Percentiles rank a stretch among this genome's conserved stretches.
These are phyloP conservation scores for Andricus grossulariae DNA, from an alignment of 1,140 invertebrate genomes.

Conservation along the genomic window DNA sequence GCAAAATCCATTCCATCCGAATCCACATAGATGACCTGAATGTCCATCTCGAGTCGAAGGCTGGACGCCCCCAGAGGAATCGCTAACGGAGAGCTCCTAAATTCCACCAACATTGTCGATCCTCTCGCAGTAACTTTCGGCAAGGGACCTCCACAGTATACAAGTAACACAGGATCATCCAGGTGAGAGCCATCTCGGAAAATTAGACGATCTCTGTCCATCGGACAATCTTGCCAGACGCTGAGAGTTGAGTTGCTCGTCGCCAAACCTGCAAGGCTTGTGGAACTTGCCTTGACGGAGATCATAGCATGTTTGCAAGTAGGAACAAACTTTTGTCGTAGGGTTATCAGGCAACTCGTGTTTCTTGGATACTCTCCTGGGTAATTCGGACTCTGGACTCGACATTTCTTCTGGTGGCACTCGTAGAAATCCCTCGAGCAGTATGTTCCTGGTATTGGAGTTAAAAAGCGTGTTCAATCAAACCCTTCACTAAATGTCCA, in stretches of 20 bases:
- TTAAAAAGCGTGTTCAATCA: no score
- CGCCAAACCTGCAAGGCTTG: conserved; percentile 49
- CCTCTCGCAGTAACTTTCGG: conserved; percentile 83
- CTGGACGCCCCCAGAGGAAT: conserved; percentile 83
- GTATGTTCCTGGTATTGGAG: conserved; percentile 89
- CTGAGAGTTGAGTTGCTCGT: conserved; percentile 82
- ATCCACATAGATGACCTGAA: conserved; percentile 91
- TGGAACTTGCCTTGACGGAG: conserved; percentile 76
- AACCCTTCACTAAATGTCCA: no score
- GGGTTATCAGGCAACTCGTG: conserved; percentile 88
- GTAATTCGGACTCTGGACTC: conserved; percentile 92
- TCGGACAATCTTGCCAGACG: conserved; percentile 89
- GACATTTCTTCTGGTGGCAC: conserved; percentile 88
- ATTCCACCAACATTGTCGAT: conserved; percentile 89
- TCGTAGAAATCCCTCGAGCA: conserved; percentile 92
- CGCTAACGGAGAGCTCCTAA: conserved; percentile 86
- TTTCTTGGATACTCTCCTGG: conserved; percentile 93
- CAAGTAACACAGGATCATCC: conserved; percentile 87
- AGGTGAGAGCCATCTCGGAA: conserved; percentile 89
- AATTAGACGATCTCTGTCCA: conserved; percentile 87
- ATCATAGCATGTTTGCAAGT: conserved; percentile 94
- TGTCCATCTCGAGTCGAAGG: conserved; percentile 87
- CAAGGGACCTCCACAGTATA: conserved; percentile 91
- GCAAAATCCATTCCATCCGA: conserved; percentile 86
- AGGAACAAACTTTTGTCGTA: conserved; percentile 88